Percentiles rank a stretch among this genome's conserved stretches.
Evolutionary conservation across 2,888 invertebrate genomes (phyloP).

Genomic region (Tipula helvola): DNA sequence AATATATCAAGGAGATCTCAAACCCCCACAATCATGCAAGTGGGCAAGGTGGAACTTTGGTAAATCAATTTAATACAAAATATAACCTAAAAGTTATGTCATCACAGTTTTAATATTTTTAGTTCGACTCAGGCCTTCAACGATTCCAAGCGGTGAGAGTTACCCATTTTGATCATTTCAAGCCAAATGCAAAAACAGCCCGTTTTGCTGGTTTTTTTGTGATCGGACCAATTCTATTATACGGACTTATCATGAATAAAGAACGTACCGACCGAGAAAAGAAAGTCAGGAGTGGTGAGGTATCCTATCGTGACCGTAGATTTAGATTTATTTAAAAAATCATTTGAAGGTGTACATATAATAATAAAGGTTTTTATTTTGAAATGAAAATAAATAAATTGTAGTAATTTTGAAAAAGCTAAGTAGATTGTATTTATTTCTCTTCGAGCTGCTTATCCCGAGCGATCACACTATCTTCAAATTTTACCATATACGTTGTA

Average conservation of each 20-base stretch:
- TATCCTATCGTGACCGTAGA: conserved; percentile 59
- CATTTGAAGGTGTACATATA: background rate
- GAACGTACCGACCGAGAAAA: conserved; percentile 43
- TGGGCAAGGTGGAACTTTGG: conserved; percentile 54
- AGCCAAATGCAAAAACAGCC: conserved; percentile 46
- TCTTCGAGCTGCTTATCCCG: conserved; percentile 88
- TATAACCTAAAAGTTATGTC: conserved; percentile 5
- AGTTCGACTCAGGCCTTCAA: conserved; percentile 74
- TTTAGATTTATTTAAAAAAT: conserved; percentile 50
- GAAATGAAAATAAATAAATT: conserved; percentile 7
- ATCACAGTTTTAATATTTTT: conserved; percentile 27
- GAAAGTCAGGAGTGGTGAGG: conserved; percentile 52
- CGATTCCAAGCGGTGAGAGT: conserved; percentile 60
- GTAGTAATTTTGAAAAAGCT: conserved; percentile 11
- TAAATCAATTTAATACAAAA: conserved; percentile 35
- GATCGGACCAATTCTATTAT: conserved; percentile 42
- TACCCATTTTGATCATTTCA: conserved; percentile 51
- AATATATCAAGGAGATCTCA: conserved; percentile 55
- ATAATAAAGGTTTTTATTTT: background rate
- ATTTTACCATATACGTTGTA: conserved; percentile 97
- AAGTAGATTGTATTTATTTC: conserved; percentile 43
- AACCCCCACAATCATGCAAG: conserved; percentile 60
- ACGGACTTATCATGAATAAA: conserved; percentile 41
- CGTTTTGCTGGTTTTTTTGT: conserved; percentile 39
- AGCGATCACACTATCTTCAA: conserved; percentile 83